These are phyloP conservation scores for Acanthosoma haemorrhoidale DNA, from an alignment of 2,888 invertebrate species.

Conservation along the genomic window DNA sequence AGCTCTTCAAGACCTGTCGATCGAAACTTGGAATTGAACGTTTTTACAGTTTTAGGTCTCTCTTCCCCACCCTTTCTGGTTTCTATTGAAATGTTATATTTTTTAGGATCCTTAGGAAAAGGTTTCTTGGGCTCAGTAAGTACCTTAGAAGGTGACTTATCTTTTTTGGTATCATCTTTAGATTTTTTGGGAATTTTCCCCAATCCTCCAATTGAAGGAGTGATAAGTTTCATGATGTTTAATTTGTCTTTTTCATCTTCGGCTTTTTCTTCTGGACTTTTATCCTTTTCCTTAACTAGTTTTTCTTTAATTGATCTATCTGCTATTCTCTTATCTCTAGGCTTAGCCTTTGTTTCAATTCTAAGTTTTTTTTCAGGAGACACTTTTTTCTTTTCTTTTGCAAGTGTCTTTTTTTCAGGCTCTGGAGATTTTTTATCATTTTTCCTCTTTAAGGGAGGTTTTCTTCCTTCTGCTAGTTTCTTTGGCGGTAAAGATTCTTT, in stretches of 20 bases:
- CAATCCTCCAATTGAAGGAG: slow-evolving; percentile 64
- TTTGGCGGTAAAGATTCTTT: slow-evolving; percentile 3
- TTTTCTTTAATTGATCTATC: slow-evolving; percentile 38
- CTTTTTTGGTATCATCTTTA: slow-evolving; percentile 43
- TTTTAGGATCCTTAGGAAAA: slow-evolving; percentile 49
- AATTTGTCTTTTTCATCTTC: slow-evolving; percentile 48
- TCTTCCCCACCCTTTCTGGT: slow-evolving; percentile 61
- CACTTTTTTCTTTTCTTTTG: slow-evolving; percentile 23
- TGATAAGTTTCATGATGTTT: slow-evolving; percentile 60
- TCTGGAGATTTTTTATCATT: slow-evolving; percentile 26
- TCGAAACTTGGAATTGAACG: slow-evolving; percentile 83
- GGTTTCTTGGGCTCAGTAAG: slow-evolving; percentile 33
- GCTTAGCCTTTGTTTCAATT: slow-evolving; percentile 40
- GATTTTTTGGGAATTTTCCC: slow-evolving; percentile 71
- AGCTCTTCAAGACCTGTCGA: slow-evolving; percentile 87
- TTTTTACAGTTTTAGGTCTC: slow-evolving; percentile 79
- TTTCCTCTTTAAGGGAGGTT: slow-evolving; percentile 24
- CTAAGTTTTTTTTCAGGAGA: slow-evolving; percentile 34
- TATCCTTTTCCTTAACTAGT: slow-evolving; percentile 27
- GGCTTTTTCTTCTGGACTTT: slow-evolving; percentile 31
- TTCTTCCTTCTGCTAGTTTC: slow-evolving; percentile 19
- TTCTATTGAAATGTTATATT: slow-evolving; percentile 76
- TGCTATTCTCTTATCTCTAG: slow-evolving; percentile 39
- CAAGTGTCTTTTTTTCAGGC: slow-evolving; percentile 12
- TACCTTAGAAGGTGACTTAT: slow-evolving; percentile 19